Percentiles rank a stretch among this genome's conserved stretches.
phyloP scores from a whole-genome alignment of 23 tunicate genomes.

The Corella eumyota region DNA sequence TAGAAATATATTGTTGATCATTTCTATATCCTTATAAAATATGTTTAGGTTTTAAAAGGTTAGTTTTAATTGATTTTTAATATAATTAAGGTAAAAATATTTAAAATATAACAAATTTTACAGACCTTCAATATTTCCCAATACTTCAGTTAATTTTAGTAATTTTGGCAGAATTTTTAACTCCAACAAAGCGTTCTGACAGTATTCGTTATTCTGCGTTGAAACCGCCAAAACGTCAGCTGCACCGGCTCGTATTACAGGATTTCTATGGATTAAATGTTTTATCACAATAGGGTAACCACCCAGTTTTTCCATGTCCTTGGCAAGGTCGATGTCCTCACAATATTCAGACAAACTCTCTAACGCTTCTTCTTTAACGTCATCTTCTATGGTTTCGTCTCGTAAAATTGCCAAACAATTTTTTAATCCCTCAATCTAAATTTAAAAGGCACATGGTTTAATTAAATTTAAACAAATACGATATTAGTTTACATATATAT shows the following conservation, averaged over 20 bases:
- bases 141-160: background rate
- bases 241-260: too few species aligned
- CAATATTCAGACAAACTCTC: constrained; percentile 26
- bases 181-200: constrained; percentile 39
- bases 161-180: background rate
- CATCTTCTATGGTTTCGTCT: constrained; percentile 1
- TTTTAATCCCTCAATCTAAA: constrained; percentile 14
- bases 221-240: constrained; percentile 26
- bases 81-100: too few species aligned
- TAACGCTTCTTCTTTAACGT: constrained; percentile 6
- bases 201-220: constrained; percentile 58
- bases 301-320: constrained; percentile 55
- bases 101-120: too few species aligned
- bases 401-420: constrained; percentile 4
- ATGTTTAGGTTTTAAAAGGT: too few species aligned
- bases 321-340: constrained; percentile 52
- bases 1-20: too few species aligned
- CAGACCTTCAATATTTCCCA: too few species aligned
- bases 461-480: too few species aligned
- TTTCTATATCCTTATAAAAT: too few species aligned
- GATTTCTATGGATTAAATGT: constrained; percentile 13
- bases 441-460: too few species aligned
- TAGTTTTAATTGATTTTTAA: too few species aligned
- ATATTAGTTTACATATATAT: too few species aligned
- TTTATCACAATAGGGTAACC: constrained; percentile 26